Base-by-base conservation (phyloP, 2,797 vertebrate genomes). In the Pogonophryne albipinna region DNA sequence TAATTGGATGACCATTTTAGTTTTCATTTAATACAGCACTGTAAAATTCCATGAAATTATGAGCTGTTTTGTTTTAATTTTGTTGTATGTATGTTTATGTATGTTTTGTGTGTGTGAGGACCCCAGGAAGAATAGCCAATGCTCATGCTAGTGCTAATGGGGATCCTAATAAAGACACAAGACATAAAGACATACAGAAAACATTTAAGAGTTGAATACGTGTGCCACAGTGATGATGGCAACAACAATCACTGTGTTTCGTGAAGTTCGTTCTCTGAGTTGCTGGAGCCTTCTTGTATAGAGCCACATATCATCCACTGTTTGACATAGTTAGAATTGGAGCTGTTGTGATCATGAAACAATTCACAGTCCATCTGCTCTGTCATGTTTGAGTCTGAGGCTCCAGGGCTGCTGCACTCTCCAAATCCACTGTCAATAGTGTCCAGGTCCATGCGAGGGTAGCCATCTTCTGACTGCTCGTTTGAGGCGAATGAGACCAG, bases 391-490 rank as follows among this genome's bases (percentile, higher is more conserved):
- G 91, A 90, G 59, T 92, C 90, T 0, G 89, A 88, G 19, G 77
- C 89, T 34, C 87, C 79, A 0, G 95, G 95, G 75, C 94, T 95
- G 58, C 91, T 74, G 80, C 97, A 98, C 87, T 98, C 97, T 7
- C 91, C 94, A n/a, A 98, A 99, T 1, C 98, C 95, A n/a, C 95
- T 95, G 71, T 95, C 98, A 0, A 98, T 95, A 7, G 98, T 99
- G 92, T 99, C 98, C 93, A 99, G 69, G 87, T 99, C 98, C 71
- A 95, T 92, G 0, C 83, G 88, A 5, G 96, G 97, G 16, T 97
- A 97, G 41, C 95, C 95, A 0, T 96, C 94, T 11, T 97, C 95
- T 0, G 94, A 96, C 49, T 89, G 93, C 4, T 91, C 86, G 4
- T 61, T 86, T 0, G 92, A 96, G 58, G 49, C 80, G 12, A 94